Evolutionary conservation across 1,140 invertebrate genomes (phyloP), one percentile per base, ranked within the genome.

Genomic region (Danaus melanippus): DNA sequence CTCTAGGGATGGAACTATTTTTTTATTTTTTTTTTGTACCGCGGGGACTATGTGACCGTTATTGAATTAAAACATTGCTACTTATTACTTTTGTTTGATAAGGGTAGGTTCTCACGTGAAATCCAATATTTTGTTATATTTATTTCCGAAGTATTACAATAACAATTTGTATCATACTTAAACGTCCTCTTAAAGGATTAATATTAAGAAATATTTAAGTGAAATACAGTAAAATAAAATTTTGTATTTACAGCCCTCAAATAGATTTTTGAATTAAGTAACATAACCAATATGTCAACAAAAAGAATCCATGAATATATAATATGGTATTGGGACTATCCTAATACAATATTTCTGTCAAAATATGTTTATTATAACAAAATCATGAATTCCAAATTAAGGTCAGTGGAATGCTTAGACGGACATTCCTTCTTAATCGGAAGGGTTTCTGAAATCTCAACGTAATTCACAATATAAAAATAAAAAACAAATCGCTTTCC

Each of bases 1-100:
- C 76, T 73, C 74, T 6, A 80, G 79, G 82, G 82, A 60, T 82
- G 76, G 69, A 73, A 62, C 53, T 62, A 60, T 49, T 60, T 71
- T 75, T 68, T 65, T 62, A 67, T 69, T 65, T 71, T 66, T 74
- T 69, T 61, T 66, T 69, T 72, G 67, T 69, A 60, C 69, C 61
- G 51, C 43, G 45, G 74, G 69, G 79, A 69, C 58, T 39, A 12
- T 42, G 62, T 65, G 74, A 67, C 72, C 64, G 79, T 85, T 85
- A 85, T 85, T 81, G 76, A 79, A 83, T 85, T 85, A 82, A 84
- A 79, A 79, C 74, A 79, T 77, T 74, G 72, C 60, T 70, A 58
- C 60, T 58, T 74, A 81, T 82, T 79, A 67, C 65, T 66, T 65
- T 61, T 56, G 76, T 74, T 74, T 46, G 42, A 51, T 75, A 81